Evolutionary conservation across 2,888 invertebrate species (phyloP), one percentile per base, ranked within the genome.

Genomic region (Erebia aethiops): DNA sequence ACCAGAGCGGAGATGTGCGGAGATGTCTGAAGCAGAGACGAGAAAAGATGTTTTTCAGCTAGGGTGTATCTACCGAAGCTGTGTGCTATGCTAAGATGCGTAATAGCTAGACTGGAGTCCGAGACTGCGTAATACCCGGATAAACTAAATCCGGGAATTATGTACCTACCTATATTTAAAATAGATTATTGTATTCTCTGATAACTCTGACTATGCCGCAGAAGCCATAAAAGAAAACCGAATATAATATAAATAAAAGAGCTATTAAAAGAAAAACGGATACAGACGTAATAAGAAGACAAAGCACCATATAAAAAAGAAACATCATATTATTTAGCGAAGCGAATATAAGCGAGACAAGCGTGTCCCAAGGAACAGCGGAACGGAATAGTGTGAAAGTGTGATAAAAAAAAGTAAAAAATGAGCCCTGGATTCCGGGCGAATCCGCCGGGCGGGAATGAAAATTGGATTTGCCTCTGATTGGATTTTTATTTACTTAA

Each of bases 401-500:
- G 85, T 84, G 56, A 66, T 21, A 74, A 78, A 87, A 82, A 84
- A 81, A 73, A 57, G 78, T 82, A 87, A 88, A 90, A 89, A 88
- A 88, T 83, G 82, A 87, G 81, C 82, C 77, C 76, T 75, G 82
- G 84, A 88, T 89, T 90, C 90, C 89, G 82, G 79, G 88, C 82
- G 91, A 87, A 87, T 89, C 90, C 86, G 84, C 84, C 87, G 90
- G 74, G 84, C 89, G 87, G 87, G 87, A 90, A 92, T 92, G 91
- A 92, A 93, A 93, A 92, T 93, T 92, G 92, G 89, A 92, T 93
- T 92, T 91, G 86, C 86, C 81, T 84, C 90, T 92, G 92, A 93
- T 93, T 93, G 92, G 92, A 92, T 91, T 92, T 92, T 92, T 93
- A 93, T 93, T 93, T 92, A 92, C 92, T 92, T 92, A 93, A 92